Base-by-base conservation (phyloP, 2,888 invertebrate species). In the Synergus laeviventris region DNA sequence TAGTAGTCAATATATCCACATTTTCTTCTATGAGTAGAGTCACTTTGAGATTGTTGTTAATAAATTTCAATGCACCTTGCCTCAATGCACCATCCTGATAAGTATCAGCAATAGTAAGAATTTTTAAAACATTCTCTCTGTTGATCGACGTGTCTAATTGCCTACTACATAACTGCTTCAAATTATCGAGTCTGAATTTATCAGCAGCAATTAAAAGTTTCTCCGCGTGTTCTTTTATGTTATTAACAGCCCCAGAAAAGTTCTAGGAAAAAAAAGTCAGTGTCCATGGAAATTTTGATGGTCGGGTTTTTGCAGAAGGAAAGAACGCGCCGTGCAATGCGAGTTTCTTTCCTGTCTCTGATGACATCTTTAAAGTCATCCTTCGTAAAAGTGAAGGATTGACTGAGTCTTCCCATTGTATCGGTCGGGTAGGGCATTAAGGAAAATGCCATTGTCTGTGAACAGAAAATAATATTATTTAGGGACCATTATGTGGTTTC, bases 101-200 rank as follows among this genome's bases (percentile, higher is more conserved):
- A 24, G 36, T 36, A 16, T 61, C 60, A 8, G 80, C 80, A 62
- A 81, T 70, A 12, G 74, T 77, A 21, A 79, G 74, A 9, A 81
- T 77, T 42, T 81, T 77, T 1, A 75, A 64, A 54, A 77, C 80
- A 77, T 81, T 81, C 18, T 79, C 56, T 18, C 66, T 59, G 1
- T 77, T 76, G 11, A 81, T 56, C 54, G 78, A 78, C 11, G 74
- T 75, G 60, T 76, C 76, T n/a, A 81, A 70, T 21, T 78, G 76
- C 64, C 78, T 77, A 62, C 78, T 79, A 38, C 80, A 81, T 73
- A 81, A 76, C 8, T 74, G 74, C 39, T 81, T 81, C 31, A 81
- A 21, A 8, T 79, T 77, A 1, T 79, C 79, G 7, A 81, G 61
- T 9, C 77, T 76, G 39, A 79, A 81, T 31, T 77, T 74, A 38